Base-by-base conservation (phyloP, 2,888 invertebrate species). In the Melanostoma scalare region DNA sequence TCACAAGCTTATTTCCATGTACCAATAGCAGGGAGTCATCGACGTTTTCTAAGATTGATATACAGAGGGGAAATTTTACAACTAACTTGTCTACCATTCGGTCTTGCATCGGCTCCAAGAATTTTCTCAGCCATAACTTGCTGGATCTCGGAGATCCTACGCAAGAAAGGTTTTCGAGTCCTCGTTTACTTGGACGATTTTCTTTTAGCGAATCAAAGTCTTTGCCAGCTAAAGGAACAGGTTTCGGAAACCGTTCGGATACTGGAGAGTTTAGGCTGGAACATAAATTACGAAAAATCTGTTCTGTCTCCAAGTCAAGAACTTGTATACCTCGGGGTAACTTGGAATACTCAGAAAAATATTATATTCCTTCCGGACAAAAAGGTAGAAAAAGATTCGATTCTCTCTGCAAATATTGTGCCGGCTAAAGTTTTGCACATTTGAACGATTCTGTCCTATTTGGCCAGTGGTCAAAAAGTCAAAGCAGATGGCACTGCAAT, bases 141-240 rank as follows among this genome's bases (percentile, higher is more conserved):
- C n/a, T 46, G 48, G 63, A 53, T 61, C 35, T 52, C 61, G 53
- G 63, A 73, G 36, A 31, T 61, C 6, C 55, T 63, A 8, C 73
- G 63, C 48, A 46, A 44, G 10, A 42, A 6, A 10, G 46, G 65
- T 8, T 52, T 67, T 8, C 44, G 67, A 30, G 56, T 65, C 0
- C 2, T 74, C 6, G 48, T 74, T 31, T 74, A 74, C 33, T 8
- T 74, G 9, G 73, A 73, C 63, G 65, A 74, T 8, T 74, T 40
- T 63, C 20, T 50, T 4, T 38, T 46, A n/a, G 61, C 8, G 2
- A 20, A 20, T 10, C 38, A 52, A 42, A 6, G 42, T n/a, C 30
- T 9, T n/a, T 36, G 31, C 6, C n/a, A 30, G 42, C 36, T 60
- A 30, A 33, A 3, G 3, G 6, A 2, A 35, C 63, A 61, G 61